Evolutionary conservation across 1,140 invertebrate species (phyloP).

Genomic region (Calosoma granatense): DNA sequence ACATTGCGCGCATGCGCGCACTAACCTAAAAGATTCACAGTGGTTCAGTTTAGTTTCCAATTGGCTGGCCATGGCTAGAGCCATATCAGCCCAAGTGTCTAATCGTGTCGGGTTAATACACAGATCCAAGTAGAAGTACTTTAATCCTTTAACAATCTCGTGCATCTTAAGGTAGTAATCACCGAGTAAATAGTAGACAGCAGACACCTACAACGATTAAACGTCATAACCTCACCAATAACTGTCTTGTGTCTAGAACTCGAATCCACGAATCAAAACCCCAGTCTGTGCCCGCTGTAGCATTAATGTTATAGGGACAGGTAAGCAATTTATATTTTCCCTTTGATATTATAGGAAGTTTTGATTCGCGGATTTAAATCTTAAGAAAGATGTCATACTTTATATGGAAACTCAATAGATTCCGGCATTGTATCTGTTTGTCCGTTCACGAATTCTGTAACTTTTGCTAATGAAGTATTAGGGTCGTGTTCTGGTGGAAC

Average conservation of each 20-base stretch:
- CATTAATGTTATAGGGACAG: too few species aligned
- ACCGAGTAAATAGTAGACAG: constrained; percentile 80
- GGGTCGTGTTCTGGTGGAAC: constrained; percentile 60
- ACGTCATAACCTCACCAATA: too few species aligned
- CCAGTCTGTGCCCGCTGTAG: too few species aligned
- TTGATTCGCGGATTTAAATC: neutral
- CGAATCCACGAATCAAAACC: too few species aligned
- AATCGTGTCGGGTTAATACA: constrained; percentile 66
- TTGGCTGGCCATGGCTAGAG: constrained; percentile 66
- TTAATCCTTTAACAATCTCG: constrained; percentile 62
- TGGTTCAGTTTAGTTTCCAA: constrained; percentile 76
- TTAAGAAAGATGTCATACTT: constrained; percentile 17
- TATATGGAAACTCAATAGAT: constrained; percentile 27
- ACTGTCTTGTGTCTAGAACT: too few species aligned
- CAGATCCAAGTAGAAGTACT: constrained; percentile 76
- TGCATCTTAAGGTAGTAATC: constrained; percentile 88
- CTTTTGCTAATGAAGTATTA: constrained; percentile 42
- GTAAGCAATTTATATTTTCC: too few species aligned
- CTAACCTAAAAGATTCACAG: constrained; percentile 46
- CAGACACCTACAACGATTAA: constrained; percentile 48
- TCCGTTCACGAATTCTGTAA: constrained; percentile 57
- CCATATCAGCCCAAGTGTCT: constrained; percentile 87
- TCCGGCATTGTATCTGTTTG: constrained; percentile 41
- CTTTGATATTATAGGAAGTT: neutral
- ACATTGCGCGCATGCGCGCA: constrained; percentile 14